These are phyloP conservation scores for Argyra leucocephala DNA, from an alignment of 2,888 invertebrate genomes.

Conservation along the genomic window DNA sequence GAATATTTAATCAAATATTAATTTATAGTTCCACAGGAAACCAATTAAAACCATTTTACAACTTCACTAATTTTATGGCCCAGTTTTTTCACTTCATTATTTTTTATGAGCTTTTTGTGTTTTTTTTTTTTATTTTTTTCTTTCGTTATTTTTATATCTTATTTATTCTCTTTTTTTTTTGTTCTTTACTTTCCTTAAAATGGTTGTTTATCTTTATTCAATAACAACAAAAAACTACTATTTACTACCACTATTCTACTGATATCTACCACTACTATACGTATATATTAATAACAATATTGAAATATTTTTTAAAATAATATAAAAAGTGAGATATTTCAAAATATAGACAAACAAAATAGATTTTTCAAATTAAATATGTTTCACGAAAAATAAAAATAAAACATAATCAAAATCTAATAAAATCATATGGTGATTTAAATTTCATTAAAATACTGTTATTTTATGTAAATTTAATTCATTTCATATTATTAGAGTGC, in stretches of 20 bases:
- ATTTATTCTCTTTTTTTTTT: neutral
- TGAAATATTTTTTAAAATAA: too few species aligned
- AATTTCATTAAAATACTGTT: neutral
- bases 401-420: neutral
- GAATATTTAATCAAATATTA: neutral
- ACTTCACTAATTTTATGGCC: constrained; percentile 4
- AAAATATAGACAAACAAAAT: too few species aligned
- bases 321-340: too few species aligned
- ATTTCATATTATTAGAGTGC: too few species aligned
- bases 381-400: too few species aligned
- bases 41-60: constrained; percentile 2
- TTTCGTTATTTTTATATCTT: neutral
- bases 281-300: too few species aligned
- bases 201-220: neutral
- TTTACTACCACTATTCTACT: too few species aligned
- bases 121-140: neutral
- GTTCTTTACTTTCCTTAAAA: neutral
- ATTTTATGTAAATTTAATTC: neutral
- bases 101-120: neutral
- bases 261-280: too few species aligned
- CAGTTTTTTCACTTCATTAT: constrained; percentile 1
- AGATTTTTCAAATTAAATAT: too few species aligned
- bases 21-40: neutral
- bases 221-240: too few species aligned
- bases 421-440: constrained; percentile 3